Evolutionary conservation across 2,888 invertebrate species (phyloP).

Genomic region (Zygogramma bicolorata): DNA sequence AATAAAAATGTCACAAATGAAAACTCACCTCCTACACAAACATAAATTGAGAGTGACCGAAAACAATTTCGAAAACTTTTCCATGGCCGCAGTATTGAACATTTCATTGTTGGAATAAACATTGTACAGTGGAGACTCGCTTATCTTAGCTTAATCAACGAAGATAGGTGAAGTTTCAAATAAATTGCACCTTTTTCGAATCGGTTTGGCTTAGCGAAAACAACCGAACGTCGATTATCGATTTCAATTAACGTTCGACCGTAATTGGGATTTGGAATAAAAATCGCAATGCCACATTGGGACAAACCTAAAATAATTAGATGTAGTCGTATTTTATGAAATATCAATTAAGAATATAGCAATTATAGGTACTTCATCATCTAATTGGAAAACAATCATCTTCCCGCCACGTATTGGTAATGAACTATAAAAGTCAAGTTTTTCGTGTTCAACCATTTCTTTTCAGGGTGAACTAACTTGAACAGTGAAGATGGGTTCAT

Average conservation of each 20-base stretch:
- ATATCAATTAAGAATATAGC: too few relatives aligned
- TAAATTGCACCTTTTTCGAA: not conserved
- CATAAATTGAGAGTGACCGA: not conserved
- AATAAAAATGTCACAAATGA: too few relatives aligned
- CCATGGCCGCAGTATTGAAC: not conserved
- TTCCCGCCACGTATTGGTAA: too few relatives aligned
- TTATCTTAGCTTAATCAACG: not conserved
- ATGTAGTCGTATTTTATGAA: too few relatives aligned
- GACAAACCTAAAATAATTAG: too few relatives aligned
- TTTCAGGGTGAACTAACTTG: too few relatives aligned
- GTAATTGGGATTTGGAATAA: not conserved
- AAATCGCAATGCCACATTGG: too few relatives aligned
- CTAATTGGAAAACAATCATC: too few relatives aligned
- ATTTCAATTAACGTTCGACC: not conserved
- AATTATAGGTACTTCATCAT: too few relatives aligned
- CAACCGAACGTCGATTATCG: not conserved
- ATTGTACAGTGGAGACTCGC: not conserved
- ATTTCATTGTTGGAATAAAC: not conserved
- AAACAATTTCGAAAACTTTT: not conserved
- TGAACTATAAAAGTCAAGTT: too few relatives aligned
- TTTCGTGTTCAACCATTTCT: too few relatives aligned
- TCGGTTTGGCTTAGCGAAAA: not conserved
- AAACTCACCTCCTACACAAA: not conserved
- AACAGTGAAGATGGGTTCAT: too few relatives aligned
- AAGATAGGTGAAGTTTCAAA: constrained; percentile 1